phyloP scores from a whole-genome alignment of 2,888 invertebrate genomes.

The Phorcus lineatus region DNA sequence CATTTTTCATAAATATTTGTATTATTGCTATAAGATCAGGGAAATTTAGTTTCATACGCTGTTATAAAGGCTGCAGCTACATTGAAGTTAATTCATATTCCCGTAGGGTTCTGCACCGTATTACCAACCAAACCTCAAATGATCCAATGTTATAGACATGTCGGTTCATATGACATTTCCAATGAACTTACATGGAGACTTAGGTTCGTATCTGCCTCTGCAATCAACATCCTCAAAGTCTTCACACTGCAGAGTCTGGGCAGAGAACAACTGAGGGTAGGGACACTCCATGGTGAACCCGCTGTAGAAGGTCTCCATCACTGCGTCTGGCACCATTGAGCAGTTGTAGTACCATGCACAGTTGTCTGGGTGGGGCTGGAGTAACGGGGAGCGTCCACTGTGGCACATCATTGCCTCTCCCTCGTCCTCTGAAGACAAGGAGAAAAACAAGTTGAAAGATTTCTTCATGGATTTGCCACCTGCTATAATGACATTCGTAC shows the following conservation, averaged over 20 bases:
- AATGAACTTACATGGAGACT: conserved; percentile 58
- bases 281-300: conserved; percentile 53
- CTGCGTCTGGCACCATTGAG: conserved; percentile 42
- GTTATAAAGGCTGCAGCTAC: no score
- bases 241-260: conserved; percentile 51
- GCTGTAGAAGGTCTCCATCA: conserved; percentile 42
- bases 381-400: conserved; percentile 25
- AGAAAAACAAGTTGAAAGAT: no score
- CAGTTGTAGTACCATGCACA: conserved; percentile 67
- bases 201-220: conserved; percentile 48
- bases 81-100: no score
- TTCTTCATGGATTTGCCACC: no score
- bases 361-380: conserved; percentile 57
- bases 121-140: no score
- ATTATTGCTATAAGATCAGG: no score
- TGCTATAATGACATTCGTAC: no score
- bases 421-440: background rate
- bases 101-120: no score
- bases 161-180: no score
- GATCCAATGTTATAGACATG: no score
- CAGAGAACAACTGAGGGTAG: conserved; percentile 60
- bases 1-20: no score
- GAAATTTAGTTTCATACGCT: no score
- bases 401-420: conserved; percentile 29
- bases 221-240: conserved; percentile 61